Percentiles rank a stretch among this genome's conserved stretches.
These are phyloP conservation scores for Clitarchus hookeri DNA, from an alignment of 2,888 invertebrate genomes.

Conservation along the genomic window DNA sequence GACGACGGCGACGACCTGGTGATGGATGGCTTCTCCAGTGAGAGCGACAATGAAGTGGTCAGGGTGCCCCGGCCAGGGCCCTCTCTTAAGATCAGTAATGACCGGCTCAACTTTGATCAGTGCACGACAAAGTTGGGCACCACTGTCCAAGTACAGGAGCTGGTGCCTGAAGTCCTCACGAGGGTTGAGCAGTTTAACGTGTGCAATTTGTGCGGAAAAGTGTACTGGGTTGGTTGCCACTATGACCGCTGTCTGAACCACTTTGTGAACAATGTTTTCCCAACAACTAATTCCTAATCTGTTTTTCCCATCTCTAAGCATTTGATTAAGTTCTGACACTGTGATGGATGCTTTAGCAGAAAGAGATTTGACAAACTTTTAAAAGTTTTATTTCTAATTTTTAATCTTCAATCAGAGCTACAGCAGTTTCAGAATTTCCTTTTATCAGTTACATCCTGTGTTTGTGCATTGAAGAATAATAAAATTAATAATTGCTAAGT, in stretches of 20 bases:
- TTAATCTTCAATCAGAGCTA: too few relatives aligned
- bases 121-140: constrained; percentile 62
- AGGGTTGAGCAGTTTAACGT: constrained; percentile 64
- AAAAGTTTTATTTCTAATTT: too few relatives aligned
- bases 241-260: constrained; percentile 45
- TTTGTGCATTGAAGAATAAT: too few relatives aligned
- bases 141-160: constrained; percentile 60
- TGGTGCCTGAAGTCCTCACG: constrained; percentile 55
- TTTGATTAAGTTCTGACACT: too few relatives aligned
- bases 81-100: constrained; percentile 44
- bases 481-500: too few relatives aligned
- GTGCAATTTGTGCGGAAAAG: constrained; percentile 75
- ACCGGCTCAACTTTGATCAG: constrained; percentile 52
- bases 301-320: too few relatives aligned
- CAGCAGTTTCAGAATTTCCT: too few relatives aligned
- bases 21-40: constrained; percentile 52
- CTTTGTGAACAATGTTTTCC: constrained; percentile 14
- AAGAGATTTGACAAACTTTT: too few relatives aligned
- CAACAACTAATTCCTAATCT: not conserved
- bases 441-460: too few relatives aligned
- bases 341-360: too few relatives aligned
- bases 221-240: constrained; percentile 70
- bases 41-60: constrained; percentile 47
- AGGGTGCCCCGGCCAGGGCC: constrained; percentile 44
- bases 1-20: constrained; percentile 10